Conservation (phyloP, 2,797 vertebrate genomes). For the Anisognathus igniventris region DNA sequence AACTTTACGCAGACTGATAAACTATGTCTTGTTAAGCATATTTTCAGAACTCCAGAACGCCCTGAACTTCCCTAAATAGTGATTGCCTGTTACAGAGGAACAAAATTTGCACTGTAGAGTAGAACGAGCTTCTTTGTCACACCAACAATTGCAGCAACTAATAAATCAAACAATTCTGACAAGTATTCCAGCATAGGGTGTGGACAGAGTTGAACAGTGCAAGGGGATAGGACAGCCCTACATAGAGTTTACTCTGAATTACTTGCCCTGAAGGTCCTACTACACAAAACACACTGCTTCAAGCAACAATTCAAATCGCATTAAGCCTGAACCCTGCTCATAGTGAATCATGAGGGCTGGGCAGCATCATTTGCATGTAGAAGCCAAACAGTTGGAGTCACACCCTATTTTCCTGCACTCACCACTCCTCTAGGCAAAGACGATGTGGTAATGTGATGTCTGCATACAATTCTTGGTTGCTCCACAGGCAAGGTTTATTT, state of each 20-base stretch:
- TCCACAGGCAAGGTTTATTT: background rate
- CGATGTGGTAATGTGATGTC: background rate
- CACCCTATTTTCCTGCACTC: background rate
- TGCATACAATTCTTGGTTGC: background rate
- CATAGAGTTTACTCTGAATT: background rate
- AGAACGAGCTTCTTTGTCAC: background rate
- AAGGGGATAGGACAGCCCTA: background rate
- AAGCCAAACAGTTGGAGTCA: background rate
- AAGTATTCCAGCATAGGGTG: background rate
- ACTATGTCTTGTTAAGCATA: background rate
- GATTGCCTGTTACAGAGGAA: background rate
- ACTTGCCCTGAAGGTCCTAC: conserved; percentile 43
- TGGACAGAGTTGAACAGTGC: background rate
- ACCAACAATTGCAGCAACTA: background rate
- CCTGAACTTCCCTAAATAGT: background rate
- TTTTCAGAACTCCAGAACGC: background rate
- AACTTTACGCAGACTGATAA: background rate
- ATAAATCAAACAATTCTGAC: background rate
- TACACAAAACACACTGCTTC: conserved; percentile 41
- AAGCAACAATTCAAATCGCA: conserved; percentile 19
- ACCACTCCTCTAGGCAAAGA: background rate
- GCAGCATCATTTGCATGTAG: conserved; percentile 28
- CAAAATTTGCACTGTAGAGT: background rate
- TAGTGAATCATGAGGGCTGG: conserved; percentile 27
- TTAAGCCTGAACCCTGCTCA: conserved; percentile 17